Percentiles rank a stretch among this genome's conserved stretches.
phyloP scores from a whole-genome alignment of 2,888 invertebrate genomes.

The Orgyia antiqua region DNA sequence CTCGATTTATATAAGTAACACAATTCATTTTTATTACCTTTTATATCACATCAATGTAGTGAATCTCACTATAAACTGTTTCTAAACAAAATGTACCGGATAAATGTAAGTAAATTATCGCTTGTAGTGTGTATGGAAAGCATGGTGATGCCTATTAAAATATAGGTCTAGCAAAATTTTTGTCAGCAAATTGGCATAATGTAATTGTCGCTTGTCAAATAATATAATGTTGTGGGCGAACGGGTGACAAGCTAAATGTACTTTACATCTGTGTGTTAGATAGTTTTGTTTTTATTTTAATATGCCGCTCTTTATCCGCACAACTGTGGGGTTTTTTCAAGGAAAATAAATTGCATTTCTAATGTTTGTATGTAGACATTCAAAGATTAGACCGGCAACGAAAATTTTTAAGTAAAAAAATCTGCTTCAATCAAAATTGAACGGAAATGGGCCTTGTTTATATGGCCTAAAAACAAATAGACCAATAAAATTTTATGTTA shows the following conservation, averaged over 20 bases:
- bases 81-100: conserved; percentile 57
- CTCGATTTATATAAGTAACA: conserved; percentile 5
- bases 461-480: too few relatives aligned
- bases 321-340: conserved; percentile 35
- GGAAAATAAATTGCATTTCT: too few relatives aligned
- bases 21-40: too few relatives aligned
- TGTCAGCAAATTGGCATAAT: conserved; percentile 48
- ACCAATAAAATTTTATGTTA: too few relatives aligned
- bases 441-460: too few relatives aligned
- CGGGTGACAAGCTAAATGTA: conserved; percentile 44
- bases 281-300: conserved; percentile 50
- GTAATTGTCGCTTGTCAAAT: conserved; percentile 58
- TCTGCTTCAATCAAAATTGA: too few relatives aligned
- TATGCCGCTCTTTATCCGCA: conserved; percentile 41
- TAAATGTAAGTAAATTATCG: conserved; percentile 67
- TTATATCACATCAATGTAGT: conserved; percentile 20
- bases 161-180: conserved; percentile 46
- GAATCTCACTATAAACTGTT: conserved; percentile 22
- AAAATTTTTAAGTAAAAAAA: too few relatives aligned
- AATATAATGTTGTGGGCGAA: conserved; percentile 47
- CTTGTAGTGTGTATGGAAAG: conserved; percentile 71
- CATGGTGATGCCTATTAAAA: conserved; percentile 60
- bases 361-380: too few relatives aligned
- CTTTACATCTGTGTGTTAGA: conserved; percentile 56
- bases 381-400: too few relatives aligned